phyloP scores from a whole-genome alignment of 2,888 invertebrate genomes.

The Cacoxenus indagator region DNA sequence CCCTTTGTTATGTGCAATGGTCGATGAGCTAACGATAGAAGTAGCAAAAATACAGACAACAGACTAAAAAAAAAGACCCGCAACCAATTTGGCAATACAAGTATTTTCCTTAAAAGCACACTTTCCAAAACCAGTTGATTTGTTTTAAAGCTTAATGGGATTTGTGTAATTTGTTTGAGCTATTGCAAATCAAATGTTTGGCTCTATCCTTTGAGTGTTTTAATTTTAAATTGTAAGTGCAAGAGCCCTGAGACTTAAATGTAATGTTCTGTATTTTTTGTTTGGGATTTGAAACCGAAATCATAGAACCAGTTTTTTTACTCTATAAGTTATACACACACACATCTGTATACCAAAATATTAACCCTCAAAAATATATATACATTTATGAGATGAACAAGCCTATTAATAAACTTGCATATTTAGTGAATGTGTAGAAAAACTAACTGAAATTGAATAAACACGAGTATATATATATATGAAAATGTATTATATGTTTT shows the following conservation, averaged over 20 bases:
- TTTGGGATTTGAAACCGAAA: not conserved
- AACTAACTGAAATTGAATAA: not conserved
- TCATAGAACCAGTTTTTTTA: not conserved
- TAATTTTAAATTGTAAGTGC: conserved; percentile 45
- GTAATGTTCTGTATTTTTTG: not conserved
- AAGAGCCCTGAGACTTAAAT: conserved; percentile 55
- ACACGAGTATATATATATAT: not conserved
- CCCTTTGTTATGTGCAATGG: not conserved
- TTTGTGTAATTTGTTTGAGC: conserved; percentile 28
- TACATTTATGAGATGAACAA: not conserved
- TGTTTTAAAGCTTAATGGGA: conserved; percentile 11
- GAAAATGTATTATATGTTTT: not conserved
- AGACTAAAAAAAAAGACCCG: not conserved
- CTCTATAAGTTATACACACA: not conserved
- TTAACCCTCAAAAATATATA: not conserved
- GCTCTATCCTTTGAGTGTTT: too few species aligned
- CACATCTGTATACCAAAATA: not conserved
- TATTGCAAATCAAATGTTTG: too few species aligned
- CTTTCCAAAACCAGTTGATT: not conserved
- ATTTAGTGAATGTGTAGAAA: conserved; percentile 1
- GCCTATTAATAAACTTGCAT: not conserved
- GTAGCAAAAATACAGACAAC: not conserved
- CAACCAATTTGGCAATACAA: conserved; percentile 42
- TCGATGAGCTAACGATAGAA: not conserved
- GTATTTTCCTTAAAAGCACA: conserved; percentile 43